Conservation (phyloP, 2,888 invertebrate species). For the Isotomurus palustris region DNA sequence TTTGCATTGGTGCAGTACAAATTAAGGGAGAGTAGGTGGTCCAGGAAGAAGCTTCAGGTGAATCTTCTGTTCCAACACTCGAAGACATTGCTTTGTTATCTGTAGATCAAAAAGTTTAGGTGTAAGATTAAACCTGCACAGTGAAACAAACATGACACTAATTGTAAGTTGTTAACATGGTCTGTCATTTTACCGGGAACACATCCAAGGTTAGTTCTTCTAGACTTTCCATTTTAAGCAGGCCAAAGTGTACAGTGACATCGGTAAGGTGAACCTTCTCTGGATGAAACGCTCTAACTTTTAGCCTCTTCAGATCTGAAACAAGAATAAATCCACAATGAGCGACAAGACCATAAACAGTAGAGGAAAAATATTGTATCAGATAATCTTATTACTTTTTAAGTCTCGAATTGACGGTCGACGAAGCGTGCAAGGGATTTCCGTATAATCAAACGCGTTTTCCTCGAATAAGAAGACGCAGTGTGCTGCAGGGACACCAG, state of each 20-base stretch:
- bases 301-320: constrained; percentile 14
- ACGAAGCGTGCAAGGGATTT: constrained; percentile 12
- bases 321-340: background rate
- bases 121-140: too few species aligned
- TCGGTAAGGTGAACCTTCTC: constrained; percentile 20
- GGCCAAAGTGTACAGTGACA: constrained; percentile 16
- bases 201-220: constrained; percentile 14
- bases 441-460: constrained; percentile 9
- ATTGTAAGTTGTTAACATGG: too few species aligned
- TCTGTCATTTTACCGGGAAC: constrained; percentile 20
- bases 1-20: too few species aligned
- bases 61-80: background rate
- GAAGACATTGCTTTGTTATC: constrained; percentile 6
- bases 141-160: too few species aligned
- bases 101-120: background rate
- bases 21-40: constrained; percentile 7
- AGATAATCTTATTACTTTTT: constrained; percentile 1
- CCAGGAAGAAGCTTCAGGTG: constrained; percentile 6
- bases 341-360: too few species aligned
- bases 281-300: constrained; percentile 13
- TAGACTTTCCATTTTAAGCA: constrained; percentile 13
- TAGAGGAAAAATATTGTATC: background rate
- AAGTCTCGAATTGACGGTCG: constrained; percentile 14
- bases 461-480: background rate
- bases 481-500: constrained; percentile 9